Percentiles rank a stretch among this genome's conserved stretches.
These are phyloP conservation scores for Ceuthmochares aereus DNA, from an alignment of 2,113 vertebrate genomes.

Conservation along the genomic window DNA sequence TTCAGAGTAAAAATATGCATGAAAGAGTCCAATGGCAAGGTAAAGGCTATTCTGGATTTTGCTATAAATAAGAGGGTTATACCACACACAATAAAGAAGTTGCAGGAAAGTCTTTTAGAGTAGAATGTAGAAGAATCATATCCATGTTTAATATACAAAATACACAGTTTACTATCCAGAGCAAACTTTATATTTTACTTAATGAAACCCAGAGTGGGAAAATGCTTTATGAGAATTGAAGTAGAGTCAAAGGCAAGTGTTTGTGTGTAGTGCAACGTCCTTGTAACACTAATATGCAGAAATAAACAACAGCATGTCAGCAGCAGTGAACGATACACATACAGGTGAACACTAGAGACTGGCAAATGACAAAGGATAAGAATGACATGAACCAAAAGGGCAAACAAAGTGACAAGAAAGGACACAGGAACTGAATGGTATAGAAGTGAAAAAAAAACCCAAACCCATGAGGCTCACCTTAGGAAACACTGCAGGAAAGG, in stretches of 20 bases:
- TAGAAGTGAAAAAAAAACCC: background rate
- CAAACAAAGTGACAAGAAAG: background rate
- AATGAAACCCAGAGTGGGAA: background rate
- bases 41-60: background rate
- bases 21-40: background rate
- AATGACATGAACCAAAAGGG: background rate
- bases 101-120: background rate
- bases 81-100: background rate
- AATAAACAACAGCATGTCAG: background rate
- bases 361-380: background rate
- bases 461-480: background rate
- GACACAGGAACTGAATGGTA: background rate
- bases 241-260: background rate
- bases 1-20: background rate
- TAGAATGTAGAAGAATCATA: background rate
- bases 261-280: background rate
- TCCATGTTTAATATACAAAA: background rate
- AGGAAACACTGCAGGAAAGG: background rate
- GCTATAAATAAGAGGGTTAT: background rate
- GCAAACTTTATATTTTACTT: background rate
- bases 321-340: background rate
- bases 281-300: background rate
- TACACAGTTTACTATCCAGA: background rate
- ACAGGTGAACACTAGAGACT: background rate
- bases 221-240: background rate